phyloP scores from a whole-genome alignment of 2,888 invertebrate species.

The Antheraea yamamai region DNA sequence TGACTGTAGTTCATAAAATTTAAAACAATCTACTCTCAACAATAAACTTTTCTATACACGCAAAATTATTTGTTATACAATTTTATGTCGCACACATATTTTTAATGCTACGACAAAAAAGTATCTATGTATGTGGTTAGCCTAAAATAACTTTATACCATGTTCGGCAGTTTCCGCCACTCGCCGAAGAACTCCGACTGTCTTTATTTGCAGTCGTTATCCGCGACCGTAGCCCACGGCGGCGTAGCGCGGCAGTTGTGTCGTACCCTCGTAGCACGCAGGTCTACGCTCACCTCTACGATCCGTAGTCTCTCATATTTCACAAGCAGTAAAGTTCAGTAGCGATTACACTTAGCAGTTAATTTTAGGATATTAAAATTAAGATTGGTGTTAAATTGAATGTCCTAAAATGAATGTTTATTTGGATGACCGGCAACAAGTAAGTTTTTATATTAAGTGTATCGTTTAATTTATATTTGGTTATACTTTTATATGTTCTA shows the following conservation, averaged over 20 bases:
- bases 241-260: slow-evolving; percentile 71
- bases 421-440: slow-evolving; percentile 47
- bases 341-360: slow-evolving; percentile 10
- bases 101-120: neutral
- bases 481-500: neutral
- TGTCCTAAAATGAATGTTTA: slow-evolving; percentile 31
- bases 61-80: neutral
- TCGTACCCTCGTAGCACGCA: slow-evolving; percentile 60
- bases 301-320: slow-evolving; percentile 14
- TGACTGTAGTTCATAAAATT: no score
- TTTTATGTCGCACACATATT: neutral
- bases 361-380: neutral
- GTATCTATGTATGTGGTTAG: slow-evolving; percentile 40
- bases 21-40: no score
- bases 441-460: slow-evolving; percentile 33
- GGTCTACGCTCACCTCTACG: slow-evolving; percentile 37
- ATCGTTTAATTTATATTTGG: slow-evolving; percentile 5
- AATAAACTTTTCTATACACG: no score
- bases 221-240: slow-evolving; percentile 46
- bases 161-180: slow-evolving; percentile 61
- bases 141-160: slow-evolving; percentile 57
- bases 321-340: neutral
- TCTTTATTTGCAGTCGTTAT: slow-evolving; percentile 55
- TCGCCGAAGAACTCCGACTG: slow-evolving; percentile 53
- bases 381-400: slow-evolving; percentile 24